Evolutionary conservation across 1,140 invertebrate genomes (phyloP), one percentile per base, ranked within the genome.

Genomic region (Eriosoma lanigerum): DNA sequence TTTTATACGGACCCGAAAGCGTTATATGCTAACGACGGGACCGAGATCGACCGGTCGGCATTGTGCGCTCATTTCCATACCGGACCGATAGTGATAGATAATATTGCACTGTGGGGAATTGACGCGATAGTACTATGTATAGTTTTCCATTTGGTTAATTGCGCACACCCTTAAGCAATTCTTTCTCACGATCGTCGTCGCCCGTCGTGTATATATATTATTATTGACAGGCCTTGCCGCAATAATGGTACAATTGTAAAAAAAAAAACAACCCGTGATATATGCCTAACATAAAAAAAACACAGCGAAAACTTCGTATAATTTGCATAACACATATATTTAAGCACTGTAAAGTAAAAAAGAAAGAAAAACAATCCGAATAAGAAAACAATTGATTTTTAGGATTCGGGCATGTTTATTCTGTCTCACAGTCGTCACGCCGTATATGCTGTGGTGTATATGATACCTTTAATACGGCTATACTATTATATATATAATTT

Each of bases 111-210:
- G 21, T 76, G 56, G 73, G 73, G 73, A 76, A 76, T 76, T 44
- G 52, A 24, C 38, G 52, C 13, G n/a, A 8, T 38, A 38, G 3
- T 4, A 8, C 3, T 38, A 38, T 8, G 8, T 12, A 21, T 19
- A 24, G 56, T 44, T 58, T 76, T 76, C 73, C 73, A 76, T 76
- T 76, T 46, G 73, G 73, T 76, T 76, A 76, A 76, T 76, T 76
- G 73, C 73, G 21, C 56, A 6, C 52, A 75, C 73, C 73, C 56
- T 60, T 32, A n/a, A 76, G 73, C 73, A 19, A 24, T 76, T n/a
- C n/a, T n/a, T 76, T 76, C 17, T 58, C 48, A 58, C 54, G 38
- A 26, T n/a, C 52, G 24, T 73, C 29, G 29, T 19, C 52, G 52
- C 52, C 0, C 50, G 70, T 4, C 19, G 32, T 68, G 32, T 4